Base-by-base conservation (phyloP, 2,888 invertebrate species). In the Opisthograptis luteolata region DNA sequence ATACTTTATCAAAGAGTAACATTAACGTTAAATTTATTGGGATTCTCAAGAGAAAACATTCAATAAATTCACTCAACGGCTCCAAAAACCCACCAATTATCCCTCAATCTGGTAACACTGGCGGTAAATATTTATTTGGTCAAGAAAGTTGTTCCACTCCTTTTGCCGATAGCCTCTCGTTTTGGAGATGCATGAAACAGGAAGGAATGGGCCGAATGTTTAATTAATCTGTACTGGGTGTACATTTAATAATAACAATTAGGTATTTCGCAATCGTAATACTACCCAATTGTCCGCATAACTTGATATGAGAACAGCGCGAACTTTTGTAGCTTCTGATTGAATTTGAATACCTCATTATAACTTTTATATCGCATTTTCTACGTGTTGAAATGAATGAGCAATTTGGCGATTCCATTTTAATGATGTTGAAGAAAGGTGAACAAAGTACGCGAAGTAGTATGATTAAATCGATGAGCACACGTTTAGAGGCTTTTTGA, bases 201-300 rank as follows among this genome's bases (percentile, higher is more conserved):
- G 59, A 57, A 62, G 55, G 68, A 76, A 73, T 36, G 24, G 30
- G 24, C 24, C 1, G 42, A 48, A 49, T 77, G 76, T 68, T 78
- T 79, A 82, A 81, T 82, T 76, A 79, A 80, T 77, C 68, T 64
- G 58, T 53, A 57, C 57, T 50, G 56, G 70, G 58, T 66, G 58
- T 59, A 57, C 65, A 58, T 64, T 75, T 71, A 68, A 75, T n/a
- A n/a, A n/a, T n/a, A n/a, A n/a, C n/a, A n/a, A n/a, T 74, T 73
- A 63, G 65, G 64, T 69, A 66, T 73, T 73, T 77, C 69, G 67
- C 66, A 63, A 69, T 61, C 60, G 68, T 61, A 63, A 60, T 66
- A 50, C 54, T 44, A 60, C 62, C 57, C 65, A 73, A 73, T 73
- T 68, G 68, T 64, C 54, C 50, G 59, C 36, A 59, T 73, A 68